Percentiles rank a stretch among this genome's conserved stretches.
Evolutionary conservation across 1,140 invertebrate genomes (phyloP).

Genomic region (Aphelinus certus): DNA sequence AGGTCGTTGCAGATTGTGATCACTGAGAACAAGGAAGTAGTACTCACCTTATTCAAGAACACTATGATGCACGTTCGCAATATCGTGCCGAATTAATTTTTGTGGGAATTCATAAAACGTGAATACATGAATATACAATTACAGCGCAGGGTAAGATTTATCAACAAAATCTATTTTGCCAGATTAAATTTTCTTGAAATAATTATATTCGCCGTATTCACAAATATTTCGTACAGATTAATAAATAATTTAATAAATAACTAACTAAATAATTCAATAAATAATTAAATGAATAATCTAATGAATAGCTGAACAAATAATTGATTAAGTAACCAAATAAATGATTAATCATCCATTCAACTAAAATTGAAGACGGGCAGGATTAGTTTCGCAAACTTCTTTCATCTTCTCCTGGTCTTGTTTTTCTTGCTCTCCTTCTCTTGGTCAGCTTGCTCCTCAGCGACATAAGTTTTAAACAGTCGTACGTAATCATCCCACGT

Average conservation of each 20-base stretch:
- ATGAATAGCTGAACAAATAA: conserved; percentile 13
- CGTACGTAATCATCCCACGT: conserved; percentile 49
- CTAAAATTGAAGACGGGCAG: too few relatives aligned
- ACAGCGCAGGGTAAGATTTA: too few relatives aligned
- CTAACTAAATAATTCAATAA: conserved; percentile 22
- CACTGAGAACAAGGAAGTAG: not conserved
- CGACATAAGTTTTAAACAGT: conserved; percentile 50
- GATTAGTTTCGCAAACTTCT: not conserved
- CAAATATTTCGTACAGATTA: too few relatives aligned
- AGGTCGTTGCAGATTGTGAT: conserved; percentile 32
- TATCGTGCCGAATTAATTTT: conserved; percentile 10
- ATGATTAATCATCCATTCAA: too few relatives aligned
- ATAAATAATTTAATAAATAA: too few relatives aligned
- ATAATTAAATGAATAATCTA: conserved; percentile 33
- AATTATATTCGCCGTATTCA: too few relatives aligned
- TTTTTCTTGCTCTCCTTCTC: not conserved
- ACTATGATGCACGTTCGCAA: not conserved
- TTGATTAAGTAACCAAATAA: too few relatives aligned
- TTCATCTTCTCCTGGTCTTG: conserved; percentile 7
- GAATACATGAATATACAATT: too few relatives aligned
- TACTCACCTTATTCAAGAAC: conserved; percentile 17
- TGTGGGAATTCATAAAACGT: conserved; percentile 27
- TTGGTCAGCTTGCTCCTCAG: conserved; percentile 43
- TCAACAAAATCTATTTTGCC: too few relatives aligned
- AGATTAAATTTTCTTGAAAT: too few relatives aligned